Evolutionary conservation across 2,888 invertebrate species (phyloP), one percentile per base, ranked within the genome.

Genomic region (Oscheius sp.): DNA sequence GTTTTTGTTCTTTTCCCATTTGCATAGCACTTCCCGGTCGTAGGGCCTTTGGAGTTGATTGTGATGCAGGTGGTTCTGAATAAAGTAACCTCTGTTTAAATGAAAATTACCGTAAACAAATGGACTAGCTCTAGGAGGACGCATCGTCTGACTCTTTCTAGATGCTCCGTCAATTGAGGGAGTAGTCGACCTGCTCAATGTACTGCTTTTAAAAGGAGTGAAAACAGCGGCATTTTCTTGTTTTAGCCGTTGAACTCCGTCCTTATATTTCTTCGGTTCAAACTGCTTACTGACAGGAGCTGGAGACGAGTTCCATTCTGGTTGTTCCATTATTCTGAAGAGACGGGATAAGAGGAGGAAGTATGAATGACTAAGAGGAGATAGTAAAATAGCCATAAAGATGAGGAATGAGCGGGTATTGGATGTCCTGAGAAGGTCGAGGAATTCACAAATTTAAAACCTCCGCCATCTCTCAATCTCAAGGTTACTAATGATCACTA

Each of bases 21-120:
- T 43, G 52, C 64, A 56, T 66, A 23, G 72, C 72, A 66, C 72
- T 72, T 23, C 72, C 72, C 5, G 74, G 74, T 9, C 74, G 69
- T 9, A 53, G 25, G 9, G 49, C 29, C 29, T 70, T 74, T 6
- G 74, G 74, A 16, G 74, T 74, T 1, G 74, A 74, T 23, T 74
- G 74, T 5, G 61, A 63, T 1, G 53, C 63, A n/a, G 74, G 74
- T 5, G 61, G 63, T 5, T 68, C 73, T 73, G 35, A 25, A 73
- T 9, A 9, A 21, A n/a, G 25, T 52, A 25, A 23, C 9, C 27
- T 27, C 9, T 3, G 12, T 45, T 45, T 21, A 21, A 12, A 25
- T 13, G 7, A 16, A 45, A 35, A 27, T 12, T 16, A 73, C 73
- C 73, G 43, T 61, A 73, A 16, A 73, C 73, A 25, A 73, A 73